Evolutionary conservation across 2,113 vertebrate species (phyloP), one percentile per base, ranked within the genome.

Genomic region (Leucopternis melanops): DNA sequence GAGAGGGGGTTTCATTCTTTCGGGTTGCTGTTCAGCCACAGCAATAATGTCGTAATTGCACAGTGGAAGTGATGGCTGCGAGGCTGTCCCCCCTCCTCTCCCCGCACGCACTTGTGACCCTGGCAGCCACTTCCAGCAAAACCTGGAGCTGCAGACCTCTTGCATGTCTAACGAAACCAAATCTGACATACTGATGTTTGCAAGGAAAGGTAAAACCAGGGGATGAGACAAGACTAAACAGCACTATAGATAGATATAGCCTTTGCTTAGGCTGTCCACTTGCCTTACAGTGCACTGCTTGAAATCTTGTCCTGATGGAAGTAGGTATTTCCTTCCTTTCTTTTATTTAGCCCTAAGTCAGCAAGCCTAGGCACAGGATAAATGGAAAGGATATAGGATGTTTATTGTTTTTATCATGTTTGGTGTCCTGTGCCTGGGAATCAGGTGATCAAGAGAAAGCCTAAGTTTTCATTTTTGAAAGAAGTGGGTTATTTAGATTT

Each of bases 1-100:
- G 17, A 54, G 47, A 32, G 42, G 42, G 32, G 38, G 7, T 32
- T 71, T 40, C 1, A 0, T 5, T 44, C 23, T 42, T 22, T 8
- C 1, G 5, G 34, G 50, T 2, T 13, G 16, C 44, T 59, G 18
- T 19, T 65, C 36, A 47, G 42, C 29, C 63, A 0, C 44, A 14
- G 57, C 57, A 23, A 0, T 1, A 4, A 0, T 1, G 13, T 3
- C 17, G 32, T 1, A 6, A 3, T 7, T 10, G 16, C 58, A 8
- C 34, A 15, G 58, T 2, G 57, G 36, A 13, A 1, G 5, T 16
- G 25, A 5, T 26, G 85, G 36, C 57, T 26, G 47, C 0, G 7
- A 4, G 40, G 52, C 79, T 25, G 32, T 32, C 50, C 78, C 32
- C 81, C 27, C 58, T 71, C 23, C 63, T 26, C 4, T 54, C 49